A percentile compares a stretch with the other conserved stretches of the same genome.
These are phyloP conservation scores for Sinonovacula constricta DNA, from an alignment of 1,140 invertebrate genomes.

Conservation along the genomic window DNA sequence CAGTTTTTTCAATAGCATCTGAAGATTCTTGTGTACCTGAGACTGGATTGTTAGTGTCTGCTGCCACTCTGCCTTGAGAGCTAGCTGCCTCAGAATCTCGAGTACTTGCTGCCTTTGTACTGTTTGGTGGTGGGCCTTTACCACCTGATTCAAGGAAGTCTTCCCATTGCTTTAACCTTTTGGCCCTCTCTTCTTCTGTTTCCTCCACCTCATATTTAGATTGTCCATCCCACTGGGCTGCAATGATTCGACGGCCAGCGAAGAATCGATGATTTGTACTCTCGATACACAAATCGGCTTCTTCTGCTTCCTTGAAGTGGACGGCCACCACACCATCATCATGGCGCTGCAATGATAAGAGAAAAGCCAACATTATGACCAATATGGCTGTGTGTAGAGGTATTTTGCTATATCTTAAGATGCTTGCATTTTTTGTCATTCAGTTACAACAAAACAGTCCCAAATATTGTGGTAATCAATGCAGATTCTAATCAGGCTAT, in stretches of 20 bases:
- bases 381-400: too few species aligned
- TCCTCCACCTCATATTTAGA: conserved; percentile 96
- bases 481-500: too few species aligned
- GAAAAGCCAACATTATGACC: too few species aligned
- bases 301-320: conserved; percentile 92
- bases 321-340: conserved; percentile 94
- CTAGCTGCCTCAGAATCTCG: background rate
- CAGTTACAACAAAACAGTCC: too few species aligned
- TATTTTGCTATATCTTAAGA: too few species aligned
- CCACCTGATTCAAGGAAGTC: conserved; percentile 81
- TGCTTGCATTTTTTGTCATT: too few species aligned
- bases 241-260: conserved; percentile 87
- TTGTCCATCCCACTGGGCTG: conserved; percentile 96
- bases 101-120: background rate
- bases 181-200: conserved; percentile 91
- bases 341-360: conserved; percentile 82
- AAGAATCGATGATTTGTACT: conserved; percentile 96
- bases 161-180: conserved; percentile 92
- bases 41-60: too few species aligned
- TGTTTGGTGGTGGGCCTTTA: conserved; percentile 1
- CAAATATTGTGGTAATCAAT: too few species aligned
- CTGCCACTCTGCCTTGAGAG: too few species aligned
- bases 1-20: too few species aligned
- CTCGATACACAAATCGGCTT: conserved; percentile 93
- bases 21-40: too few species aligned